Evolutionary conservation across 2,797 vertebrate species (phyloP), one percentile per base, ranked within the genome.

Genomic region (Manis javanica): DNA sequence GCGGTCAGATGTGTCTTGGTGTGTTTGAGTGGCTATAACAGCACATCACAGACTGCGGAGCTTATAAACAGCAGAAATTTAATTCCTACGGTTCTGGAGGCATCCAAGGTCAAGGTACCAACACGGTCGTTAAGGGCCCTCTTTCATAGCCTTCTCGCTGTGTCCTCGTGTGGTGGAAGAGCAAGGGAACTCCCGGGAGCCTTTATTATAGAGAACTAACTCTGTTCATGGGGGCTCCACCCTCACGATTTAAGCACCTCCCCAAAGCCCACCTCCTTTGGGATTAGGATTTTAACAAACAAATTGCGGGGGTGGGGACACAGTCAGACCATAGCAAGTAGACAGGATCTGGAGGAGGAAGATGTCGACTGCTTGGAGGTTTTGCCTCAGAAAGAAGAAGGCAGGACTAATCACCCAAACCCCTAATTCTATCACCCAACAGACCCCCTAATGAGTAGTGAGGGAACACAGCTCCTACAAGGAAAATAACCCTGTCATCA

Each of bases 91-190:
- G 21, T 34, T 63, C n/a, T 26, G 42, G 10, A 18, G 39, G 19
- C 63, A 59, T 19, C 0, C 21, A 69, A 51, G 26, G 29, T 26
- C 26, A 59, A 42, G 42, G 12, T 26, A 14, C 21, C 26, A 61
- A 64, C 9, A 5, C 1, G 64, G 42, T 12, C 0, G 0, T 12
- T 55, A 23, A 46, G 13, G 34, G 34, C 3, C 10, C 6, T 63
- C 53, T 15, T 71, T 37, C 34, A 21, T 14, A 68, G 18, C 55
- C 51, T 57, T 49, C 37, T 59, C 1, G 9, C 51, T 78, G 37
- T 51, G 72, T 61, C 55, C 16, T 72, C 39, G 16, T 5, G 4
- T 1, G 51, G n/a, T 49, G 9, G 13, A 12, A 71, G 53, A n/a
- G 18, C 18, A 2, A 24, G 31, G 39, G 11, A 3, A 18, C 21